phyloP scores from a whole-genome alignment of 2,888 invertebrate genomes.

The Celastrina argiolus region DNA sequence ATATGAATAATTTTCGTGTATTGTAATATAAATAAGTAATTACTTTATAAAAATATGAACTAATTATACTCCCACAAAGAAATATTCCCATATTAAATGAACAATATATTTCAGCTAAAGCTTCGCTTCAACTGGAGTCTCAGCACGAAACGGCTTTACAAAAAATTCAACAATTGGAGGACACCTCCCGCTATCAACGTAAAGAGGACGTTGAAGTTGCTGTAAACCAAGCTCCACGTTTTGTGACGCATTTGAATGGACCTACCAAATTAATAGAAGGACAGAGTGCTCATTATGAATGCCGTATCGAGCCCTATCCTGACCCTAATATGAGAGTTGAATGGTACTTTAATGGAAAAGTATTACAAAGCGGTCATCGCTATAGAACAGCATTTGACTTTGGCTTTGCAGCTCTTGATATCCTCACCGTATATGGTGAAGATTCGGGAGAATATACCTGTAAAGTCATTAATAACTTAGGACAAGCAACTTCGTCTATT shows the following conservation, averaged over 20 bases:
- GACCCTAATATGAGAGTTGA: constrained; percentile 93
- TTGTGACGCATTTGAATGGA: constrained; percentile 91
- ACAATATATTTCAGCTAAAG: constrained; percentile 81
- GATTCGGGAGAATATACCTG: constrained; percentile 96
- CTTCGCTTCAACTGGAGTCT: constrained; percentile 90
- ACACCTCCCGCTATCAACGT: constrained; percentile 86
- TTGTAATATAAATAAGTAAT: too few species aligned
- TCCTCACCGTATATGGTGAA: constrained; percentile 94
- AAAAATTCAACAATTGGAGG: constrained; percentile 92
- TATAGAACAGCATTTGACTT: constrained; percentile 97
- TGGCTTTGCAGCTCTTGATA: constrained; percentile 97
- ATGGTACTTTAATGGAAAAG: constrained; percentile 96
- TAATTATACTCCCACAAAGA: neutral
- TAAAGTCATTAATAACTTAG: constrained; percentile 90
- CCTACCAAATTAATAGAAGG: constrained; percentile 91
- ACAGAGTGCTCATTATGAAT: constrained; percentile 95
- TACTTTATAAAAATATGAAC: too few species aligned
- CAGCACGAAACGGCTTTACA: constrained; percentile 93
- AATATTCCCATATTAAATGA: too few species aligned
- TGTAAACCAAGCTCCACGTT: constrained; percentile 89
- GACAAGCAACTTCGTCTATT: constrained; percentile 89
- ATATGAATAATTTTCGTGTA: too few species aligned
- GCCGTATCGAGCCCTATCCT: constrained; percentile 94
- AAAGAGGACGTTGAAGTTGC: constrained; percentile 88
- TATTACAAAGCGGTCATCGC: constrained; percentile 91